These are phyloP conservation scores for Nyctalus aviator DNA, from an alignment of 2,797 vertebrate species.

Conservation along the genomic window DNA sequence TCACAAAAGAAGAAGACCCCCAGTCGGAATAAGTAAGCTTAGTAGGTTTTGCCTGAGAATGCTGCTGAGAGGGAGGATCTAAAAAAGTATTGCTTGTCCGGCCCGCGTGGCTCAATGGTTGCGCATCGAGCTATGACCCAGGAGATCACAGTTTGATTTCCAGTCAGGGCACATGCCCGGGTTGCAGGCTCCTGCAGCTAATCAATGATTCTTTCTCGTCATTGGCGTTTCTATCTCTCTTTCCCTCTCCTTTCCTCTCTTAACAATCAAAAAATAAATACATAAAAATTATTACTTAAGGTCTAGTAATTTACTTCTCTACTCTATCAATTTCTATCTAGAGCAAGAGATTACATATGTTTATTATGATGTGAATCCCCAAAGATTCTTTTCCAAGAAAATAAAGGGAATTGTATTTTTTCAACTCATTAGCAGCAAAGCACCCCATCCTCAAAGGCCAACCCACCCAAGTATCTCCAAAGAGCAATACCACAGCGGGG, in stretches of 20 bases:
- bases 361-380: background rate
- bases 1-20: background rate
- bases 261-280: no score
- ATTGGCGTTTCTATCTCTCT: no score
- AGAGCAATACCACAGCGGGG: rapidly evolving
- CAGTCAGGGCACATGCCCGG: no score
- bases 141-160: no score
- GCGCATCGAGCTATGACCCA: no score
- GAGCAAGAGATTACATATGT: background rate
- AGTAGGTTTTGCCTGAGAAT: background rate
- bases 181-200: no score
- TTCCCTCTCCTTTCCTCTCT: no score
- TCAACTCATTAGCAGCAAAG: background rate
- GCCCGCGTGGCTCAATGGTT: no score
- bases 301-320: background rate
- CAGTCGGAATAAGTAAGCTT: background rate
- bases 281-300: background rate
- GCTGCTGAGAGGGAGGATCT: background rate
- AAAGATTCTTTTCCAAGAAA: background rate
- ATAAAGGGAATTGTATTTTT: background rate
- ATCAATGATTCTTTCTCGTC: no score
- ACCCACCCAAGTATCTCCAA: background rate
- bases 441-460: background rate
- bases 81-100: background rate
- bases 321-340: background rate